phyloP scores from a whole-genome alignment of 2,113 vertebrate genomes.

The Menura novaehollandiae region DNA sequence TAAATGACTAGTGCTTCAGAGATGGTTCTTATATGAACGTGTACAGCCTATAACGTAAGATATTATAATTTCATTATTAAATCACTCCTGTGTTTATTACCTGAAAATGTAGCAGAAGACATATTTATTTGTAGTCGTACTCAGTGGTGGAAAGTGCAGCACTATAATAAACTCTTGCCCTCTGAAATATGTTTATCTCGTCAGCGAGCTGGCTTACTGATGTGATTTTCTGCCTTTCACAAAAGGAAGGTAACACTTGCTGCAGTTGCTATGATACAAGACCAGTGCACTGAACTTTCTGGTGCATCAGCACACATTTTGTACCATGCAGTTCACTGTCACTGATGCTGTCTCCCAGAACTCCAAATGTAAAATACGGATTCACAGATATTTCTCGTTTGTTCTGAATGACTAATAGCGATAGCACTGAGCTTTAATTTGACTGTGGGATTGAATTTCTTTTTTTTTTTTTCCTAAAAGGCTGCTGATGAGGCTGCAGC shows the following conservation, averaged over 20 bases:
- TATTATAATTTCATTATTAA: background rate
- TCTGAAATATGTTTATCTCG: constrained; percentile 29
- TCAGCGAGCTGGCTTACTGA: background rate
- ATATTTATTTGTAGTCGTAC: background rate
- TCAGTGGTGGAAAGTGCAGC: background rate
- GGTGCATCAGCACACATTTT: background rate
- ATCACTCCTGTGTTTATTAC: background rate
- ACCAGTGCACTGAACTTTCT: background rate
- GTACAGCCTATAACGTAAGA: background rate
- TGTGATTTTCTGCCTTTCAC: background rate
- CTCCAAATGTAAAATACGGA: background rate
- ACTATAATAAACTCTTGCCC: background rate
- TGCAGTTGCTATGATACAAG: constrained; percentile 25
- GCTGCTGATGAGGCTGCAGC: background rate
- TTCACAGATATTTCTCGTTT: background rate
- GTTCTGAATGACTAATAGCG: background rate
- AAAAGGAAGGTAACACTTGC: background rate
- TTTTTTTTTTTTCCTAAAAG: background rate
- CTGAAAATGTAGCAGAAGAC: background rate
- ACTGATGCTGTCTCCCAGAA: background rate
- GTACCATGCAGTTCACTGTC: background rate
- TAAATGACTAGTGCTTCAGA: background rate
- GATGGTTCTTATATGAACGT: background rate
- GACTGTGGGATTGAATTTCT: background rate
- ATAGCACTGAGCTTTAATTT: background rate